Base-by-base conservation (phyloP, 2,113 vertebrate genomes). In the Gopherus evgoodei region DNA sequence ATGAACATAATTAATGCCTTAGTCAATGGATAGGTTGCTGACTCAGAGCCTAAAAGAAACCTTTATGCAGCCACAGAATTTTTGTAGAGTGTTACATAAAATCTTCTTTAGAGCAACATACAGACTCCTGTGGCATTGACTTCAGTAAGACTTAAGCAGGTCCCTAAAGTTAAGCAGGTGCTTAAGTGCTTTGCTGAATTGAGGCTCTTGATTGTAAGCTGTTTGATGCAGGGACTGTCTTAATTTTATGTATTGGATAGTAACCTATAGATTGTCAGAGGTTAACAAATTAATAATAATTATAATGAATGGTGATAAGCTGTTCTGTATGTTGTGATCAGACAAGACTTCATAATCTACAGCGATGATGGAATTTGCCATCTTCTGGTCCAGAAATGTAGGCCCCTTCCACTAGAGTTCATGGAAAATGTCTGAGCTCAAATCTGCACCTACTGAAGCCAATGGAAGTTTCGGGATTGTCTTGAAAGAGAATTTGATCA, bases 381-480 rank as follows among this genome's bases (percentile, higher is more conserved):
- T 5, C 90, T 27, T 49, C 35, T 52, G 87, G 5, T 54, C 19
- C 57, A 38, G 19, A 42, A 47, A 38, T 25, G 42, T 42, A 12
- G 24, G 11, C 11, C 42, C 21, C 42, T 76, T 47, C 38, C 12
- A 44, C 9, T 25, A 12, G 22, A 44, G 38, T 25, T 42, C 38
- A 13, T 11, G 38, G 22, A 81, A 42, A 76, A 22, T 44, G 0
- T 0, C 81, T 27, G 42, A 35, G 81, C 80, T 65, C 88, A 75
- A 59, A 35, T 72, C 81, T 47, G 49, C 44, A 65, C 42, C 84
- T n/a, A 9, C 2, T 47, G 31, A 90, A 54, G 24, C 44, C 62
- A 72, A 1, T 0, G 4, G 56, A 0, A 0, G 0, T 69, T 3
- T 8, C 38, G 59, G 76, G 0, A 0, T 0, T 0, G 81, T 44